These are phyloP conservation scores for Zenarchopterus dispar DNA, from an alignment of 2,797 vertebrate genomes.

Conservation along the genomic window DNA sequence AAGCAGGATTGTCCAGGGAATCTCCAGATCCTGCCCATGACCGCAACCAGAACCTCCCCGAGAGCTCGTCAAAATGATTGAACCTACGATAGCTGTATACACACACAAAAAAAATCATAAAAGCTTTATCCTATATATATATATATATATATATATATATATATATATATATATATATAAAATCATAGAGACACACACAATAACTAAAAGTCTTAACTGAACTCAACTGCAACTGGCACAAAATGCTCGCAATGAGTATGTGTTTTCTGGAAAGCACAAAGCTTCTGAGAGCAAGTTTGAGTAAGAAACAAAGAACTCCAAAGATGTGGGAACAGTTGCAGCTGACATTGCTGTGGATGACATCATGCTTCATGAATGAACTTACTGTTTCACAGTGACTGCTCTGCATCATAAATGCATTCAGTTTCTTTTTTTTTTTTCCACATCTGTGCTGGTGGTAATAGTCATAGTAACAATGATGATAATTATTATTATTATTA, in stretches of 20 bases:
- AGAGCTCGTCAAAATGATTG: constrained; percentile 92
- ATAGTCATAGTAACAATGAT: no score
- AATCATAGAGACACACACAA: no score
- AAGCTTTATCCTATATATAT: no score
- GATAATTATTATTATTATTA: no score
- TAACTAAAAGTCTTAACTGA: not conserved
- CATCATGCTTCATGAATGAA: constrained; percentile 30
- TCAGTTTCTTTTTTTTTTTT: not conserved
- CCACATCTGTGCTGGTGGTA: no score
- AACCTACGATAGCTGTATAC: constrained; percentile 87
- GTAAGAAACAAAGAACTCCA: constrained; percentile 19
- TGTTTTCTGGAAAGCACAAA: constrained; percentile 5
- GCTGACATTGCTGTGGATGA: constrained; percentile 18
- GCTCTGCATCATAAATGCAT: not conserved
- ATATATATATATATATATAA: no score
- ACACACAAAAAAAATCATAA: constrained; percentile 1
- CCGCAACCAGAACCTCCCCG: constrained; percentile 86
- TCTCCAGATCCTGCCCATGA: constrained; percentile 85
- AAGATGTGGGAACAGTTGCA: not conserved
- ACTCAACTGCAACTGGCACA: not conserved
- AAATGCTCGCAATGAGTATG: not conserved
- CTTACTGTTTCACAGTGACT: constrained; percentile 2
- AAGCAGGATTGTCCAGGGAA: constrained; percentile 89
- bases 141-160: no score
- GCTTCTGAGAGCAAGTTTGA: constrained; percentile 7